Conservation (phyloP, 1,140 invertebrate species). For the Nephotettix cincticeps region DNA sequence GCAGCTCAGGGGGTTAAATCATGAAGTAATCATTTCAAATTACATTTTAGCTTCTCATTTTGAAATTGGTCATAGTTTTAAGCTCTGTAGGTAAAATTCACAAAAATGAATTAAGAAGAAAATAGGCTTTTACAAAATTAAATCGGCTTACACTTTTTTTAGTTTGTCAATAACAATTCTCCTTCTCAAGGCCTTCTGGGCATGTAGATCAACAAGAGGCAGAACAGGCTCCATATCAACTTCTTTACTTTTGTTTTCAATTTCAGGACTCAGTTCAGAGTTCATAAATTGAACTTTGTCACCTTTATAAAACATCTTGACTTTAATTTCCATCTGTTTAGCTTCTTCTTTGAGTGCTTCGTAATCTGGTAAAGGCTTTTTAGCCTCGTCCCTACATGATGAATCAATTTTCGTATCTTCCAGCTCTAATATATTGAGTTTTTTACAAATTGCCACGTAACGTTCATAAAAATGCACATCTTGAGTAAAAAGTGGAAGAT, state of each 20-base stretch:
- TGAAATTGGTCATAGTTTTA: too few species aligned
- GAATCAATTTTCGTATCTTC: constrained; percentile 30
- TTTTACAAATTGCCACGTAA: constrained; percentile 55
- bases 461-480: constrained; percentile 42
- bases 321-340: constrained; percentile 55
- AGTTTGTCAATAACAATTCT: constrained; percentile 56
- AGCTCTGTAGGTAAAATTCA: too few species aligned
- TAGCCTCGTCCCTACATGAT: constrained; percentile 41
- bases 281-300: constrained; percentile 37
- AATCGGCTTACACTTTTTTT: constrained; percentile 52
- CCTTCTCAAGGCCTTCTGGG: constrained; percentile 56
- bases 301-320: constrained; percentile 54
- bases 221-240: constrained; percentile 43
- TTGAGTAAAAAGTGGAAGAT: constrained; percentile 10
- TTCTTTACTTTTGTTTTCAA: constrained; percentile 38
- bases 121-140: too few species aligned
- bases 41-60: too few species aligned
- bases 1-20: too few species aligned
- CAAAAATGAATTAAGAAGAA: too few species aligned
- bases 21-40: too few species aligned
- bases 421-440: constrained; percentile 43
- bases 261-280: constrained; percentile 35
- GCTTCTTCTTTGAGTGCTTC: constrained; percentile 56
- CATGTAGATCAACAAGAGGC: constrained; percentile 55
- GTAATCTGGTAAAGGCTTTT: constrained; percentile 57